Evolutionary conservation across 2,113 vertebrate genomes (phyloP).

Genomic region (Neotoma lepida): DNA sequence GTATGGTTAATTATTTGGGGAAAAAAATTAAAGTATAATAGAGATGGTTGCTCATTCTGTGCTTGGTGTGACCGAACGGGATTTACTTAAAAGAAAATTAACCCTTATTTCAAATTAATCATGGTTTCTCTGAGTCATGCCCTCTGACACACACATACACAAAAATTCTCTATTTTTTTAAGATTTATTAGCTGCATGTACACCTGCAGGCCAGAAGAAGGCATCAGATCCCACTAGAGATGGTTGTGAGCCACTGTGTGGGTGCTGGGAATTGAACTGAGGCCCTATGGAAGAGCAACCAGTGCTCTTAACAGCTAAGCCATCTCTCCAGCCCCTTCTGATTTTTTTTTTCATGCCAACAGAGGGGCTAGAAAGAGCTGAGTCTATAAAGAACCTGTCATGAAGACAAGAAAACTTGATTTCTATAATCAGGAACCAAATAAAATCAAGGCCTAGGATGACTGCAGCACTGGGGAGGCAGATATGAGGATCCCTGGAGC

Average conservation of each 20-base stretch:
- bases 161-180: not conserved
- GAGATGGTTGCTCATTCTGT: not conserved
- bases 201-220: not conserved
- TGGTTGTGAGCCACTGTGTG: not conserved
- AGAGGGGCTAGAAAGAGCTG: not conserved
- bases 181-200: not conserved
- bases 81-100: not conserved
- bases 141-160: not conserved
- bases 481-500: not conserved
- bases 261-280: not conserved
- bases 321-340: not conserved
- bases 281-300: not conserved
- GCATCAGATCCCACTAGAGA: not conserved
- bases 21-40: not conserved
- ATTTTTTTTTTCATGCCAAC: not conserved
- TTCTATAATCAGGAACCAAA: not conserved
- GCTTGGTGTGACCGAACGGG: not conserved
- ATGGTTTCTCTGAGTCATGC: not conserved
- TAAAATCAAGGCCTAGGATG: not conserved
- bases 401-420: not conserved
- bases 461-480: not conserved
- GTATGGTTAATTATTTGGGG: not conserved
- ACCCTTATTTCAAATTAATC: not conserved
- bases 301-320: not conserved
- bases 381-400: not conserved